These are phyloP conservation scores for Myiozetetes cayanensis DNA, from an alignment of 2,113 vertebrate genomes.

Conservation along the genomic window DNA sequence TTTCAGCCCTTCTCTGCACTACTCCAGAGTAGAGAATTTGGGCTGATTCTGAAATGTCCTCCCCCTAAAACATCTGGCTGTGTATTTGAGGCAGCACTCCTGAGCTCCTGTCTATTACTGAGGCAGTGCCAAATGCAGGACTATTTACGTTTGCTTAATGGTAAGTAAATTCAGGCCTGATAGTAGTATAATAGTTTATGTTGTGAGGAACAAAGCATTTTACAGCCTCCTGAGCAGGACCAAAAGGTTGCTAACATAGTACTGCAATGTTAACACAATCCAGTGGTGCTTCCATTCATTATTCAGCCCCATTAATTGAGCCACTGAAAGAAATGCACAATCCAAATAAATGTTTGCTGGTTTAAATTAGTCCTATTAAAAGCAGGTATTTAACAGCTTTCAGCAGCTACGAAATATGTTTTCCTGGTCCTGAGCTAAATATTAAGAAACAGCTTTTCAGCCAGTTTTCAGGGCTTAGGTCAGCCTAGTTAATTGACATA, in stretches of 20 bases:
- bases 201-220: constrained; percentile 27
- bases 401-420: neutral
- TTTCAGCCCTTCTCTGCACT: neutral
- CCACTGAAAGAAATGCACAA: constrained; percentile 16
- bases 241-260: neutral
- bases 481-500: neutral
- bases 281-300: constrained; percentile 28
- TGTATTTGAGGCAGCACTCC: neutral
- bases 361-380: constrained; percentile 50
- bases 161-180: constrained; percentile 8
- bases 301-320: neutral
- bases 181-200: constrained; percentile 7
- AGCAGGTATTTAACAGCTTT: constrained; percentile 50
- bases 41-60: neutral
- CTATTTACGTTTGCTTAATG: neutral
- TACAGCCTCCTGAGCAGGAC: neutral
- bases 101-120: neutral
- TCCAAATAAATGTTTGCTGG: constrained; percentile 20
- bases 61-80: neutral
- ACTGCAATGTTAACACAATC: neutral
- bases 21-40: neutral
- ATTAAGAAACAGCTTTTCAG: neutral
- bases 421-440: constrained; percentile 1
- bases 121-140: neutral
- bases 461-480: neutral